A percentile compares a stretch with the other conserved stretches of the same genome.
phyloP scores from a whole-genome alignment of 92 coral and sea anemone species.

The Porites rus region DNA sequence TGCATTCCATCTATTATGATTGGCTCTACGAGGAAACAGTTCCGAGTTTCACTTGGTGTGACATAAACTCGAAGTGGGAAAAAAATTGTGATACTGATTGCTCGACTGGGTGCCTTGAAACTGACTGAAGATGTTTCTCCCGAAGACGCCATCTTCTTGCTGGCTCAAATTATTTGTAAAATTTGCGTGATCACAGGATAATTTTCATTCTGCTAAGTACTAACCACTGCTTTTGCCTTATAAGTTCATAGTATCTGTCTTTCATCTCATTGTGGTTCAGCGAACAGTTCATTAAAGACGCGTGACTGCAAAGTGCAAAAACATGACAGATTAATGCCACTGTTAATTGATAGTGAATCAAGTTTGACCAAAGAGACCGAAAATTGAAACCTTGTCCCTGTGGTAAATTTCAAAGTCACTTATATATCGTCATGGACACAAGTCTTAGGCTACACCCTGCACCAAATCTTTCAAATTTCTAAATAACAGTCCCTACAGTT shows the following conservation, averaged over 20 bases:
- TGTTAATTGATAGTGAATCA: not conserved
- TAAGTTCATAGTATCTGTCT: not conserved
- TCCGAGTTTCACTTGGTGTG: too few relatives aligned
- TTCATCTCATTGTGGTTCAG: not conserved
- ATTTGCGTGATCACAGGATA: constrained; percentile 1
- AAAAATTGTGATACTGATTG: too few relatives aligned
- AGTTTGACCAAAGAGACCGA: not conserved
- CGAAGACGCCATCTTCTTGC: not conserved
- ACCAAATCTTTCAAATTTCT: too few relatives aligned
- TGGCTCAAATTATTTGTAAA: not conserved
- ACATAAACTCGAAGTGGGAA: too few relatives aligned
- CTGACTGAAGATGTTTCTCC: not conserved
- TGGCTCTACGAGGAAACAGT: too few relatives aligned
- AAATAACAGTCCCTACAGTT: too few relatives aligned
- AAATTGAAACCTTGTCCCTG: not conserved
- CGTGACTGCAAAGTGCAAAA: not conserved
- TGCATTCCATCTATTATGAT: too few relatives aligned
- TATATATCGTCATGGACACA: not conserved
- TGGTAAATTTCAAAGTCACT: not conserved
- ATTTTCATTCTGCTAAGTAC: not conserved
- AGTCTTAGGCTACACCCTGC: too few relatives aligned
- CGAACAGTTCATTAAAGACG: not conserved
- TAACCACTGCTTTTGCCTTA: not conserved
- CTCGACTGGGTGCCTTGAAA: too few relatives aligned
- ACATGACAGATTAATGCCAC: constrained; percentile 2